These are phyloP conservation scores for Ylistrum balloti DNA, from an alignment of 1,140 invertebrate genomes.

Conservation along the genomic window DNA sequence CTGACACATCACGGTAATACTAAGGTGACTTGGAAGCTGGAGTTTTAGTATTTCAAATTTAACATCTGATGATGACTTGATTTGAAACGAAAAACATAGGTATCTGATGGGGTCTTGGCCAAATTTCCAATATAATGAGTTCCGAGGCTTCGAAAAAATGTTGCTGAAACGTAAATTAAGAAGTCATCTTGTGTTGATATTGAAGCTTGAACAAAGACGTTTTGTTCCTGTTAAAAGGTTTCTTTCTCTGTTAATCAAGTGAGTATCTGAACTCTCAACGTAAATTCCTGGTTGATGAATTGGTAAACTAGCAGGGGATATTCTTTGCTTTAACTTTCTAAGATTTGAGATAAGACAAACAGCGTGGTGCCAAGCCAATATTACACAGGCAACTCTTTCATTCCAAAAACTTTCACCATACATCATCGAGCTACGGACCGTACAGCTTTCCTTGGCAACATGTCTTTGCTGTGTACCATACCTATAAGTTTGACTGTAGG, in stretches of 20 bases:
- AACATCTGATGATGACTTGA: conserved; percentile 3
- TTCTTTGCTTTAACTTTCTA: background rate
- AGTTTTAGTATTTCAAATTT: background rate
- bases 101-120: conserved; percentile 2
- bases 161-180: conserved; percentile 13
- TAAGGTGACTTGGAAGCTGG: background rate
- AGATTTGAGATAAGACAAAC: conserved; percentile 23
- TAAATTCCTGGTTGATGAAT: conserved; percentile 29
- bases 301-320: background rate
- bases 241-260: conserved; percentile 22
- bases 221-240: conserved; percentile 9
- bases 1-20: background rate
- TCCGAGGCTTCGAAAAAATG: background rate
- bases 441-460: background rate
- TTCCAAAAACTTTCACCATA: conserved; percentile 20
- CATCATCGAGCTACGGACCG: background rate
- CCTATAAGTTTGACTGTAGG: background rate
- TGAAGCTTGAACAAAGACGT: background rate
- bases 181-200: background rate
- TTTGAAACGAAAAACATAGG: background rate
- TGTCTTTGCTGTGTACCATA: background rate
- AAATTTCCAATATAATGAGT: conserved; percentile 11
- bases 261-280: conserved; percentile 30
- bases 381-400: background rate
- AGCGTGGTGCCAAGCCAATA: conserved; percentile 29